These are phyloP conservation scores for Coranthus polyacanthus DNA, from an alignment of 2,797 vertebrate species.

Conservation along the genomic window DNA sequence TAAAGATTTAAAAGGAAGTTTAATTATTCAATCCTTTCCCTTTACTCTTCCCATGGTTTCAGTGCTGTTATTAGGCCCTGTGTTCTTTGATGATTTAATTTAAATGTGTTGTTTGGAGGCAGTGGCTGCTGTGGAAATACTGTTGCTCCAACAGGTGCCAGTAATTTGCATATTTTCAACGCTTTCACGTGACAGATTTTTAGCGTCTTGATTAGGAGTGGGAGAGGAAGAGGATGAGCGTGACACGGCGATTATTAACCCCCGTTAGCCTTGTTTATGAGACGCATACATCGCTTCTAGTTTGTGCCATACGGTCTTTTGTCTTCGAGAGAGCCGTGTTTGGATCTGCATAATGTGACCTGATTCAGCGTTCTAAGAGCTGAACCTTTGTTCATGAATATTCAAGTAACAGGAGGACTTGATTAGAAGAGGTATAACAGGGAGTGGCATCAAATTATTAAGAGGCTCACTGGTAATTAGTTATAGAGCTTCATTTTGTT, in stretches of 20 bases:
- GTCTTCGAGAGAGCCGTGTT: constrained; percentile 38
- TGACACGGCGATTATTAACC: constrained; percentile 46
- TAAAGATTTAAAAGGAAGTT: constrained; percentile 79
- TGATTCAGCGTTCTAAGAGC: constrained; percentile 61
- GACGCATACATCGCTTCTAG: constrained; percentile 15
- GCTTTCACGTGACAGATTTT: constrained; percentile 10
- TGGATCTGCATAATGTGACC: constrained; percentile 59
- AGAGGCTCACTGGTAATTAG: constrained; percentile 41
- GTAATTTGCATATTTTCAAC: constrained; percentile 56
- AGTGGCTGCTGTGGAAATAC: constrained; percentile 3
- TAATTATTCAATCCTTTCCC: constrained; percentile 73
- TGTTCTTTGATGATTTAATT: constrained; percentile 40
- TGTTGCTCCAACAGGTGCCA: constrained; percentile 54
- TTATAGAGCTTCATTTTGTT: constrained; percentile 22
- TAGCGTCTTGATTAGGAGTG: constrained; percentile 21
- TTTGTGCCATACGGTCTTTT: constrained; percentile 30
- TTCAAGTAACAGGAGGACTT: constrained; percentile 45
- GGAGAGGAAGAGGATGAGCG: constrained; percentile 5
- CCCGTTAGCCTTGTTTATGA: constrained; percentile 64
- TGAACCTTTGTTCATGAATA: constrained; percentile 61
- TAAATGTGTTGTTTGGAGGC: constrained; percentile 23
- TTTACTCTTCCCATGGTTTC: constrained; percentile 17
- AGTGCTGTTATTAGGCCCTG: constrained; percentile 22
- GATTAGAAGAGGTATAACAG: constrained; percentile 39
- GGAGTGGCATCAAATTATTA: constrained; percentile 50